A percentile compares a stretch with the other conserved stretches of the same genome.
phyloP scores from a whole-genome alignment of 2,113 vertebrate species.

The Eublepharis macularius region DNA sequence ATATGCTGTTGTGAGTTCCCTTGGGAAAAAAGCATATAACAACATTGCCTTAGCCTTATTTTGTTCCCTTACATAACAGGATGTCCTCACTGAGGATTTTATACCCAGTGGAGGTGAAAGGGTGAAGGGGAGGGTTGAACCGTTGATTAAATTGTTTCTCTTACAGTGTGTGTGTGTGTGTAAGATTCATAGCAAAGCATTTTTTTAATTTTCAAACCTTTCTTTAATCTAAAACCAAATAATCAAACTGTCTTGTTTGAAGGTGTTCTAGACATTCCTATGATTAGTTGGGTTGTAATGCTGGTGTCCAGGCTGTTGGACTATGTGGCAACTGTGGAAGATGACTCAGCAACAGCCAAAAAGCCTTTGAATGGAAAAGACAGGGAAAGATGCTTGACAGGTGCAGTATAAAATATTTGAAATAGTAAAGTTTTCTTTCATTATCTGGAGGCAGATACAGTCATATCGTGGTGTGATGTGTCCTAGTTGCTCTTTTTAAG shows the following conservation, averaged over 20 bases:
- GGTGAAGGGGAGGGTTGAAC: conserved; percentile 27
- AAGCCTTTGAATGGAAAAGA: conserved; percentile 95
- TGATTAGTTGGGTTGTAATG: conserved; percentile 99
- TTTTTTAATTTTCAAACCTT: background rate
- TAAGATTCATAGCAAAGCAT: background rate
- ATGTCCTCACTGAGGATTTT: conserved; percentile 66
- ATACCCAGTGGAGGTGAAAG: conserved; percentile 52
- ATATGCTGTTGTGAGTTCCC: background rate
- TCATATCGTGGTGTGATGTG: too few relatives aligned
- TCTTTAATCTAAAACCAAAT: background rate
- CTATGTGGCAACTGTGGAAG: conserved; percentile 96
- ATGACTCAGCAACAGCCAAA: conserved; percentile 91
- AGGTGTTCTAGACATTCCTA: conserved; percentile 97
- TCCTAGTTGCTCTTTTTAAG: too few relatives aligned
- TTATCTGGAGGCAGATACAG: background rate
- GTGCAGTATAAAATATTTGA: conserved; percentile 64
- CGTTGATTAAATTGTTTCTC: background rate
- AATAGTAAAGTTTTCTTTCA: background rate
- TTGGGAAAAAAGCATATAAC: background rate
- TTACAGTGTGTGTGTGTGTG: background rate
- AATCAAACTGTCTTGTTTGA: background rate
- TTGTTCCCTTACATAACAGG: conserved; percentile 63
- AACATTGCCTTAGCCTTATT: conserved; percentile 48
- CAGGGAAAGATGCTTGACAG: conserved; percentile 88
- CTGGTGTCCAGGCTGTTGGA: conserved; percentile 94